Base-by-base conservation (phyloP, 2,113 vertebrate species). In the Heteronetta atricapilla region DNA sequence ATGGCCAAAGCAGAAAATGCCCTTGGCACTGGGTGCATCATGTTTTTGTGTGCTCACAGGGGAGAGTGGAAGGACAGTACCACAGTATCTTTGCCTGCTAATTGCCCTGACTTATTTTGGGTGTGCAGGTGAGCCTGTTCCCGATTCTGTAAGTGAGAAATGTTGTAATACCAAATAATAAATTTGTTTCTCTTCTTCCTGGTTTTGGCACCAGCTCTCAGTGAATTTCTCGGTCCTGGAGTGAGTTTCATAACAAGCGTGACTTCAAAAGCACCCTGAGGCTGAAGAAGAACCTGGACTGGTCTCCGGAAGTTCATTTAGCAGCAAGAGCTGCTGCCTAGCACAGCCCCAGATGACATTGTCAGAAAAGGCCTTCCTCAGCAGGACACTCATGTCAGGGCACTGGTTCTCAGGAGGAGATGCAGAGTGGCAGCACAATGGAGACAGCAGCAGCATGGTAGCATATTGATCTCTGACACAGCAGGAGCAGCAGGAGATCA, bases 381-480 rank as follows among this genome's bases (percentile, higher is more conserved):
- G 94, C 89, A 74, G 94, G 93, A 44, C 8, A 13, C 82, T 33
- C 79, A 7, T 83, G 92, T 86, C 76, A n/a, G 82, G 64, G 60
- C 90, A 52, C 33, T 3, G 66, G 52, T 64, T 64, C 73, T 62
- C 4, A 0, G 72, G 90, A 48, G 73, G 90, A 68, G 60, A 1
- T 11, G 13, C 19, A 42, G 55, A 63, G 64, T 9, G 42, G 88
- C 86, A 78, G 86, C 92, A 72, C 79, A 80, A 53, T 46, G 38
- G 59, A 29, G 88, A 10, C 33, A 67, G 79, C 68, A 77, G 79
- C 8, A 2, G 42, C 13, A 1, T 28, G 60, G 79, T 72, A 82
- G 0, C 8, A 1, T 50, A 63, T 29, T 83, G 94, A 97, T 95
- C 90, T 82, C 56, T 84, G 82, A 6, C 68, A 3, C 84, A 82